phyloP scores from a whole-genome alignment of 2,113 vertebrate species.

The Nothoprocta pentlandii region DNA sequence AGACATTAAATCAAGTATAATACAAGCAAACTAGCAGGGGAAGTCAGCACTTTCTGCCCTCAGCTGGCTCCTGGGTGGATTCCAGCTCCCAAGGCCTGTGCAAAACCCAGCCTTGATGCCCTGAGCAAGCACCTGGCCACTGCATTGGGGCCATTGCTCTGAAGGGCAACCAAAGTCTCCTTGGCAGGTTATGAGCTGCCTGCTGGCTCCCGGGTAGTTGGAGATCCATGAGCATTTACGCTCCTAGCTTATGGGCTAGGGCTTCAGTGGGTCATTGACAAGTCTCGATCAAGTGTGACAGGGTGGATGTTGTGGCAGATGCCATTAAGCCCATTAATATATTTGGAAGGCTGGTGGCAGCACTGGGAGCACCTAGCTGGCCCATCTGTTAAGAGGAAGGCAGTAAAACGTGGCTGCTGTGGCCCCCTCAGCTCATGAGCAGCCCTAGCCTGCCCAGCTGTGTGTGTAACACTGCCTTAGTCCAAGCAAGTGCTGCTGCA shows the following conservation, averaged over 20 bases:
- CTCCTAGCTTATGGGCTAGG: no score
- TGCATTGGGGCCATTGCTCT: neutral
- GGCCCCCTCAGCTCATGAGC: accelerated
- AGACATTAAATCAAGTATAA: neutral
- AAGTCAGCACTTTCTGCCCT: neutral
- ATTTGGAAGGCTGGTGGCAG: neutral
- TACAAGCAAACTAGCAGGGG: neutral
- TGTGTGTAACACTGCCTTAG: neutral
- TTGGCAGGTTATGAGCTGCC: neutral
- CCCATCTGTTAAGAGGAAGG: neutral
- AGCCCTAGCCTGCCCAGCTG: neutral
- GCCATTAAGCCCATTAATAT: neutral
- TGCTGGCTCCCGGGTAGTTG: slow-evolving; percentile 34
- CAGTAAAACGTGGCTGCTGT: neutral
- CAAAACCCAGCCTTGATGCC: neutral
- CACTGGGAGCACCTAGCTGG: neutral
- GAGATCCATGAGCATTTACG: neutral
- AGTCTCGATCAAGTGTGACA: neutral
- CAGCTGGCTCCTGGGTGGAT: neutral
- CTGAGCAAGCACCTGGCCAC: neutral
- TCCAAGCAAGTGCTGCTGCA: accelerated
- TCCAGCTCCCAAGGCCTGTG: neutral
- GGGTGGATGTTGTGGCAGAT: neutral
- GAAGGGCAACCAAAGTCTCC: slow-evolving; percentile 18
- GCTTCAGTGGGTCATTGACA: neutral